phyloP scores from a whole-genome alignment of 2,888 invertebrate genomes.

The Pharmacophagus antenor region DNA sequence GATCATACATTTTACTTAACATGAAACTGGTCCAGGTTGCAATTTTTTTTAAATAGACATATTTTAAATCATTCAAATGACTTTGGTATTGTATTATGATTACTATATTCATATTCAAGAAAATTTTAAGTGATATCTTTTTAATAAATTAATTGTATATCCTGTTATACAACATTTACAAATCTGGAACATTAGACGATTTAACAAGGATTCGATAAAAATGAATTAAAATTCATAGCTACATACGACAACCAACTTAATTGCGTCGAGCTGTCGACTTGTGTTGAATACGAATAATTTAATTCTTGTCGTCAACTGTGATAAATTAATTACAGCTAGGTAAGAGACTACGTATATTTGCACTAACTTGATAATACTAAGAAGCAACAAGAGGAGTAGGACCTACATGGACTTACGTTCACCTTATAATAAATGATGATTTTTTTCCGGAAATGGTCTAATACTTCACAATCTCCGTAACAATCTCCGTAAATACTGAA shows the following conservation, averaged over 20 bases:
- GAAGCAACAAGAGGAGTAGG: too few species aligned
- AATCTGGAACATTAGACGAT: background rate
- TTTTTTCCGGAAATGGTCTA: too few species aligned
- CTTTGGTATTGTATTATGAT: background rate
- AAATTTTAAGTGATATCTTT: background rate
- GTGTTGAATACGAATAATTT: conserved; percentile 25
- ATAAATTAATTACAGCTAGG: conserved; percentile 19
- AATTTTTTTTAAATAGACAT: too few species aligned
- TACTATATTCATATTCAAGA: background rate
- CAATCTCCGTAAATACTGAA: too few species aligned
- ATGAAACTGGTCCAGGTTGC: background rate
- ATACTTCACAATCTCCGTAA: too few species aligned
- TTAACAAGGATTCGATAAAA: background rate
- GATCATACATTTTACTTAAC: background rate
- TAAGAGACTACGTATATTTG: background rate
- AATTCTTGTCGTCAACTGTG: conserved; percentile 22
- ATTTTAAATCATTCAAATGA: background rate
- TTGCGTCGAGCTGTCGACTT: conserved; percentile 16
- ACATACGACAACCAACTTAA: conserved; percentile 23
- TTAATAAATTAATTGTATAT: background rate
- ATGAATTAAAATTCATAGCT: conserved; percentile 20
- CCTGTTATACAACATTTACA: too few species aligned
- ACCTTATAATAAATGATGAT: too few species aligned
- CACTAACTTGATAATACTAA: too few species aligned
- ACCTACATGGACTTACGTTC: too few species aligned